Base-by-base conservation (phyloP, 1,140 invertebrate genomes). In the Drosophila melanica region DNA sequence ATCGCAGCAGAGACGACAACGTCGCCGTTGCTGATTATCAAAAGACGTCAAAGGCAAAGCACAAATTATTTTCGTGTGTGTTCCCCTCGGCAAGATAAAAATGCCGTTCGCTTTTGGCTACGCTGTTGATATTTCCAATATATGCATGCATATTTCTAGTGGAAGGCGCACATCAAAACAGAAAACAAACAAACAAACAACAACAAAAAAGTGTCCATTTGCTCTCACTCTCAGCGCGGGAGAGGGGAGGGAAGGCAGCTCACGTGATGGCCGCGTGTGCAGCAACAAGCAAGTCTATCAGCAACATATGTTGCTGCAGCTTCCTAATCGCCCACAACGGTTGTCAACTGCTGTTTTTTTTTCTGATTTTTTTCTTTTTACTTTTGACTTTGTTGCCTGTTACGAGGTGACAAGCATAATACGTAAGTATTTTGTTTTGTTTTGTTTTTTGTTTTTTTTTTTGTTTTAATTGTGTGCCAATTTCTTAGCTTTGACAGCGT, bases 1-100 rank as follows among this genome's bases (percentile, higher is more conserved):
- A 74, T 73, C 63, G 67, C 16, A 66, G 62, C 69, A 59, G 60
- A 33, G 37, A 23, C 27, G 30, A 0, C 39, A 48, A 14, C 9
- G 63, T 11, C 14, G 41, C 6, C 10, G 60, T 54, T 63, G 57
- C 57, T 69, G 71, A 74, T 74, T 68, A 74, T 57, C 57, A 70
- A 75, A 70, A 75, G 66, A 75, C 72, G 72, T 75, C 72, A 75
- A 75, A 60, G 67, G 37, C 71, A 69, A 47, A 47, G 33, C 33
- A 10, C 71, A 39, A 11, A 37, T 3, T 47, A 4, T 44, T 2
- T 35, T 18, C 55, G 20, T 69, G 58, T 70, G n/a, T 62, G 35
- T 48, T 27, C 18, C 58, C 48, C 20, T 63, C 47, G 4, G 37
- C 33, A 47, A 69, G 71, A 74, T 74, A 74, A 74, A 74, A 74